Percentiles rank a stretch among this genome's conserved stretches.
phyloP scores from a whole-genome alignment of 2,888 invertebrate species.

The Diploptera punctata region DNA sequence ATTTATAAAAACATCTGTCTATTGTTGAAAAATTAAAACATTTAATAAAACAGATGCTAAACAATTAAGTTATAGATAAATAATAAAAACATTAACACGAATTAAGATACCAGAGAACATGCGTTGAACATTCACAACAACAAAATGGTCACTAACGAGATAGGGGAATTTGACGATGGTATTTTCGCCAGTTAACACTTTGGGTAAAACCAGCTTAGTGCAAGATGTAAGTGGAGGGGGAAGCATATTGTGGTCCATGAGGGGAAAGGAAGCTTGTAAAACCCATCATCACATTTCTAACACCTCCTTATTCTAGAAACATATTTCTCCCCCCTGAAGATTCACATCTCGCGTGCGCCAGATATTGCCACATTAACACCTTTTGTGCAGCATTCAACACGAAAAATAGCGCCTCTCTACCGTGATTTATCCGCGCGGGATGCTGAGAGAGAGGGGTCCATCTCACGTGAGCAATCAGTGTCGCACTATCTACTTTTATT shows the following conservation, averaged over 20 bases:
- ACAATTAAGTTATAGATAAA: no score
- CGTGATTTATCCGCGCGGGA: slow-evolving; percentile 6
- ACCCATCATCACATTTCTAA: slow-evolving; percentile 1
- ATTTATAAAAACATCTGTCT: no score
- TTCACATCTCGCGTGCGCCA: slow-evolving; percentile 37
- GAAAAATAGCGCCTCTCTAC: not conserved
- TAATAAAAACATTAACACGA: no score
- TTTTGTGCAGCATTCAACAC: slow-evolving; percentile 26
- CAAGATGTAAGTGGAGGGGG: not conserved
- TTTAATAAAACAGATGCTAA: no score
- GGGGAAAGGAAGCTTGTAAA: not conserved
- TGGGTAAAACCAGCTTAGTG: not conserved
- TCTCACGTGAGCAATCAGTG: not conserved
- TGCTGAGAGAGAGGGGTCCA: not conserved
- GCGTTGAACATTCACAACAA: no score
- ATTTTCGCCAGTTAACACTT: not conserved
- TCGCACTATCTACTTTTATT: no score
- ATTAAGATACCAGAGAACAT: no score
- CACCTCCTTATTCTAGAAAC: slow-evolving; percentile 2
- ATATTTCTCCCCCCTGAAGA: slow-evolving; percentile 13
- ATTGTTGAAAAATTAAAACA: no score
- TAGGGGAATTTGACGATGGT: not conserved
- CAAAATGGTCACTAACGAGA: not conserved
- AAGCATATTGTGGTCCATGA: no score
- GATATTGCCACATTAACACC: slow-evolving; percentile 27